Evolutionary conservation across 1,140 invertebrate species (phyloP).

Genomic region (Thaumatotibia leucotreta): DNA sequence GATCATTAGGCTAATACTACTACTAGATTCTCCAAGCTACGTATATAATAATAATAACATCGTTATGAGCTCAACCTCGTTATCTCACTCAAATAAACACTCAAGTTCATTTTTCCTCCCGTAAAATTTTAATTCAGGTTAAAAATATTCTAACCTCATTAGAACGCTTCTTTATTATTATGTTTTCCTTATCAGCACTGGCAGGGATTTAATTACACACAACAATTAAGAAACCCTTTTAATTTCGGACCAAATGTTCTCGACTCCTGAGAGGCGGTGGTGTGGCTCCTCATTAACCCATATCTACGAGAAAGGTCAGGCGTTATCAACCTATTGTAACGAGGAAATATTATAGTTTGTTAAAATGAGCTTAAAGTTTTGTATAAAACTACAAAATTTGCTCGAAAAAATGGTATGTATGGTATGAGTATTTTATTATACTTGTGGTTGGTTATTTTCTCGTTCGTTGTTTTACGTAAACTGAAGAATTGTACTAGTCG

Average conservation of each 20-base stretch:
- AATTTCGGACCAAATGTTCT: neutral
- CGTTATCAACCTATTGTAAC: neutral
- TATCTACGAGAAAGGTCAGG: neutral
- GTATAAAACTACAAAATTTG: too few relatives aligned
- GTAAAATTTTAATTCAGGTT: neutral
- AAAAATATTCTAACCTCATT: neutral
- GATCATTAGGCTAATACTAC: too few relatives aligned
- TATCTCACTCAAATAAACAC: neutral
- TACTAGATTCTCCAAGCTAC: too few relatives aligned
- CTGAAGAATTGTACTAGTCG: too few relatives aligned
- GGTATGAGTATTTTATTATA: too few relatives aligned
- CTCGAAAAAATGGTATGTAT: too few relatives aligned
- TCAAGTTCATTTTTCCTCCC: neutral
- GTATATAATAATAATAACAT: neutral
- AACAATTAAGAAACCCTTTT: conserved; percentile 5
- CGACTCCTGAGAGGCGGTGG: neutral
- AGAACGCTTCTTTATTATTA: neutral
- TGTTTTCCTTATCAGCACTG: neutral
- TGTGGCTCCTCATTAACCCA: neutral
- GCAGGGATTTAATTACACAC: conserved; percentile 1
- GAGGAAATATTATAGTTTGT: neutral
- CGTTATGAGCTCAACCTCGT: neutral
- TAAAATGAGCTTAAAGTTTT: neutral
- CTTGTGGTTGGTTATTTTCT: too few relatives aligned
- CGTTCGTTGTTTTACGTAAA: too few relatives aligned